Conservation (phyloP, 2,797 vertebrate genomes). For the Hippopotamyrus pictus region DNA sequence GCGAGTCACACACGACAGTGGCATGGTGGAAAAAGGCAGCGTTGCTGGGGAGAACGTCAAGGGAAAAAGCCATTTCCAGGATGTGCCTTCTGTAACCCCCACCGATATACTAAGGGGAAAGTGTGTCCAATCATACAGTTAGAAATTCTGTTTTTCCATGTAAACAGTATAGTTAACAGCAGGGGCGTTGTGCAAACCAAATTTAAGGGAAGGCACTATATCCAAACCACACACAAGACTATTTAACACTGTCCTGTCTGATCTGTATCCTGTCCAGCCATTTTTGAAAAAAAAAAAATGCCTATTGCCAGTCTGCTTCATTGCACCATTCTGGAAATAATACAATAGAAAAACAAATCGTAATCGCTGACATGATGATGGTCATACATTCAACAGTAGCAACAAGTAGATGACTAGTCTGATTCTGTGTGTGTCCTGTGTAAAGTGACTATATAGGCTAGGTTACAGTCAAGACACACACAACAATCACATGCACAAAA, state of each 20-base stretch:
- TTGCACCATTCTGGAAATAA: neutral
- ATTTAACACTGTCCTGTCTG: neutral
- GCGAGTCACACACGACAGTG: conserved; percentile 31
- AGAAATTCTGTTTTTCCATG: neutral
- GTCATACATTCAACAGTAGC: neutral
- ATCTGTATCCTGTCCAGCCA: neutral
- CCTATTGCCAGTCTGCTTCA: neutral
- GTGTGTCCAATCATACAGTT: neutral
- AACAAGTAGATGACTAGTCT: neutral
- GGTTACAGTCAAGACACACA: neutral
- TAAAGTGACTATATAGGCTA: neutral
- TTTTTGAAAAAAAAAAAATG: neutral
- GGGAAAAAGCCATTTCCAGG: conserved; percentile 41
- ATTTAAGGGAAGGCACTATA: neutral
- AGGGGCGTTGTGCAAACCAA: neutral
- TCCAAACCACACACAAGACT: neutral
- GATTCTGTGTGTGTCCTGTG: neutral
- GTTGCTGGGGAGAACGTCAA: conserved; percentile 35
- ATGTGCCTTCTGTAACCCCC: conserved; percentile 36
- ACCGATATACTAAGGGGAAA: conserved; percentile 37
- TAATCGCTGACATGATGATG: neutral
- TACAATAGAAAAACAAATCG: neutral
- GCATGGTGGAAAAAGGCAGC: conserved; percentile 39
- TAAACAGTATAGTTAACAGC: neutral
- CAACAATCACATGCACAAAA: neutral